phyloP scores from a whole-genome alignment of 2,888 invertebrate species.

The Cenopis cana region DNA sequence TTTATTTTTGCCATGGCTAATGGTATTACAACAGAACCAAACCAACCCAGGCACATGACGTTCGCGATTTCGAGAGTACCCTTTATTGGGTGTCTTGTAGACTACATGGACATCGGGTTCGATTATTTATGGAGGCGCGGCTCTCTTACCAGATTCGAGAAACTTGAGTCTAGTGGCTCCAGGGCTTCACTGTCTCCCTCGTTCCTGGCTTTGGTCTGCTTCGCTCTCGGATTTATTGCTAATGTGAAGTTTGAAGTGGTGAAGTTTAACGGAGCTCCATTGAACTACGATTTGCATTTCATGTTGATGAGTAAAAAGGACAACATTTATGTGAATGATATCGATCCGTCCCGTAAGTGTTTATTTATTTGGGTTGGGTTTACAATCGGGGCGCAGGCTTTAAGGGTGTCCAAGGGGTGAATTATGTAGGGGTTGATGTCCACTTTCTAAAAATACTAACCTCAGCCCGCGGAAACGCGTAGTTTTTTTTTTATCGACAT shows the following conservation, averaged over 20 bases:
- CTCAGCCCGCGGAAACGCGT: too few relatives aligned
- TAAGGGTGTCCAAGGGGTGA: too few relatives aligned
- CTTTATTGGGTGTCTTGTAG: constrained; percentile 69
- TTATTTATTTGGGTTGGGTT: too few relatives aligned
- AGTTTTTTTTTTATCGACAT: too few relatives aligned
- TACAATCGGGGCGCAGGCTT: too few relatives aligned
- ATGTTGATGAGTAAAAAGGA: constrained; percentile 74
- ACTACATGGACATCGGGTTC: constrained; percentile 69
- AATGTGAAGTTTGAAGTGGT: constrained; percentile 78
- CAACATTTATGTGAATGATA: constrained; percentile 74
- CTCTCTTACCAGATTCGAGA: constrained; percentile 64
- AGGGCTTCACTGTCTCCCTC: constrained; percentile 62
- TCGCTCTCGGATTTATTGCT: constrained; percentile 65
- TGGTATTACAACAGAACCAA: constrained; percentile 49
- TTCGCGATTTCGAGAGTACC: constrained; percentile 70
- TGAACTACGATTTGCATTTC: constrained; percentile 71
- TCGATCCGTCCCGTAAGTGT: constrained; percentile 73
- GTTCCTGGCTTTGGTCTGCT: constrained; percentile 66
- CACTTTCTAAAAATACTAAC: too few relatives aligned
- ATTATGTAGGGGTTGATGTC: too few relatives aligned
- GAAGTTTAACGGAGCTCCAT: constrained; percentile 64
- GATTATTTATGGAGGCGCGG: constrained; percentile 60
- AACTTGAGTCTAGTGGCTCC: constrained; percentile 58
- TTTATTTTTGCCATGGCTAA: constrained; percentile 52
- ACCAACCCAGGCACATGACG: constrained; percentile 62